These are phyloP conservation scores for Chelon labrosus DNA, from an alignment of 2,797 vertebrate species.

Conservation along the genomic window DNA sequence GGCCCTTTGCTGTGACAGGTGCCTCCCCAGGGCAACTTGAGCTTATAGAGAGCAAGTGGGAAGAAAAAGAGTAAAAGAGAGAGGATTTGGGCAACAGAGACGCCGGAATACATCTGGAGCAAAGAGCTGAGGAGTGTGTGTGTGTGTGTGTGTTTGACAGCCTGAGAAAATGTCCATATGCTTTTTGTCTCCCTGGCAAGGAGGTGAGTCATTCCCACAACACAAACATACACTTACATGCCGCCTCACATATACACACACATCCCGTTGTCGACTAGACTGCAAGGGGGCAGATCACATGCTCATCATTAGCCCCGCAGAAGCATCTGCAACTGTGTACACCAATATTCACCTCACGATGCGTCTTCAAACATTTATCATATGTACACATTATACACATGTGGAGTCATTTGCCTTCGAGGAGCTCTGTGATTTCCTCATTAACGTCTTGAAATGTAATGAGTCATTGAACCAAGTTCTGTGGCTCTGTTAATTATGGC, in stretches of 20 bases:
- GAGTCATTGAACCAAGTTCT: conserved; percentile 70
- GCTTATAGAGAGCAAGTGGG: conserved; percentile 22
- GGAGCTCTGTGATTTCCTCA: conserved; percentile 73
- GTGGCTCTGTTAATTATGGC: conserved; percentile 74
- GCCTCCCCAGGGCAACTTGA: conserved; percentile 41
- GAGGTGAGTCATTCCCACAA: conserved; percentile 63
- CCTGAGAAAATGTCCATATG: conserved; percentile 63
- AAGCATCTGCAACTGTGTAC: conserved; percentile 30
- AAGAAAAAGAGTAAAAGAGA: conserved; percentile 14
- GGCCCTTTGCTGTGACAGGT: conserved; percentile 52
- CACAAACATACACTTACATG: conserved; percentile 9
- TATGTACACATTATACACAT: conserved; percentile 48
- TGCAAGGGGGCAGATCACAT: conserved; percentile 47
- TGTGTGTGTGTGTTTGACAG: conserved; percentile 38
- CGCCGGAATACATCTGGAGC: conserved; percentile 40
- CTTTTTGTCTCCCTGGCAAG: conserved; percentile 58
- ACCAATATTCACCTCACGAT: conserved; percentile 43
- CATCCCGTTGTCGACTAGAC: conserved; percentile 12
- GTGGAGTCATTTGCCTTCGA: conserved; percentile 62
- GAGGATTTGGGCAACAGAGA: conserved; percentile 13
- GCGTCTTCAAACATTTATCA: conserved; percentile 57
- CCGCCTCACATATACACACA: conserved; percentile 3
- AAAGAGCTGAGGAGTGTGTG: conserved; percentile 13
- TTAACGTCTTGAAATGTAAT: conserved; percentile 73
- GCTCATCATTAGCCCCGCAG: conserved; percentile 56